phyloP scores from a whole-genome alignment of 2,797 vertebrate species.

The Aratinga solstitialis region DNA sequence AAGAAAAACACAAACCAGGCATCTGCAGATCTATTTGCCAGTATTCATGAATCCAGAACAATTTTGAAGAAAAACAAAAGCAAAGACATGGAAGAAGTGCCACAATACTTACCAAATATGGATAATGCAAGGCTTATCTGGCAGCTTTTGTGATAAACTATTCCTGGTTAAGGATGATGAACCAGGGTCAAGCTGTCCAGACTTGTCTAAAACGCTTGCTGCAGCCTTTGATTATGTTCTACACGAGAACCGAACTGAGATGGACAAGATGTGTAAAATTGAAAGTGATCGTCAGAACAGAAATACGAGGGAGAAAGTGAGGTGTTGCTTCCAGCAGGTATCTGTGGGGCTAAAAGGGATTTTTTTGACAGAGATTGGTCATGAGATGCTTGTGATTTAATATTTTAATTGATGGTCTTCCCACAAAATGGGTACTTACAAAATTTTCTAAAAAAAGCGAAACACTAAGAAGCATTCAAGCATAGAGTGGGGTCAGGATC shows the following conservation, averaged over 20 bases:
- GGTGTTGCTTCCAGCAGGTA: fast-evolving
- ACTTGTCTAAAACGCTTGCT: neutral
- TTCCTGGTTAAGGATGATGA: neutral
- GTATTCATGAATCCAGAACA: conserved; percentile 3
- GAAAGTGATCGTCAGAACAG: neutral
- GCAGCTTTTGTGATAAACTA: neutral
- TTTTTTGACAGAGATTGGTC: neutral
- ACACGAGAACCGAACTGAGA: neutral
- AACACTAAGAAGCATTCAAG: neutral
- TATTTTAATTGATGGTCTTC: neutral
- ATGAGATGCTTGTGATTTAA: neutral
- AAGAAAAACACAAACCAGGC: conserved; percentile 36
- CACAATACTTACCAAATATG: conserved; percentile 44
- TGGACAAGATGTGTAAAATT: neutral
- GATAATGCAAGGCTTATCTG: neutral
- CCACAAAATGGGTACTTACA: neutral
- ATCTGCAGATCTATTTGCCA: neutral
- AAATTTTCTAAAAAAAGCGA: neutral
- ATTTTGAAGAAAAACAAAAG: neutral
- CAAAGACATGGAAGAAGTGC: conserved; percentile 23
- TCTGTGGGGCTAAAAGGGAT: neutral
- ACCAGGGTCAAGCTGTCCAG: neutral
- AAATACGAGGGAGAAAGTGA: neutral
- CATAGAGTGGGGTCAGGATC: no score
- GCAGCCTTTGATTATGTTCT: neutral